phyloP scores from a whole-genome alignment of 2,797 vertebrate species.

The Thalassophryne amazonica region DNA sequence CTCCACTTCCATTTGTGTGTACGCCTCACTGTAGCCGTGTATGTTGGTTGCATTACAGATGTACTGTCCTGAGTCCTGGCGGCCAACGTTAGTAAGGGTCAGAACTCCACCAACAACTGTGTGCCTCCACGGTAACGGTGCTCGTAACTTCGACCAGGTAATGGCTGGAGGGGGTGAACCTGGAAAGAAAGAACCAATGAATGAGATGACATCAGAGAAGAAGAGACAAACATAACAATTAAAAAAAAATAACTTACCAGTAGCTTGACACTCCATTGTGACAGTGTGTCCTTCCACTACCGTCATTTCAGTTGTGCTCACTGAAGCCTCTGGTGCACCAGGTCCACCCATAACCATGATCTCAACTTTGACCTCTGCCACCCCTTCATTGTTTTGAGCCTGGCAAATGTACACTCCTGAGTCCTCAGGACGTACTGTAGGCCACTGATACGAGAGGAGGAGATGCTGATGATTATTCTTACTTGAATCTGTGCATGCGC shows the following conservation, averaged over 20 bases:
- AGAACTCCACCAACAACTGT: conserved; percentile 74
- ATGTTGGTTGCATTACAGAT: conserved; percentile 93
- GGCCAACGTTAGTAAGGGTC: conserved; percentile 83
- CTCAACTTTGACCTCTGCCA: conserved; percentile 79
- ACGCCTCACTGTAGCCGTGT: conserved; percentile 80
- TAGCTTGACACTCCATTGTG: conserved; percentile 82
- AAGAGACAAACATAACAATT: neutral
- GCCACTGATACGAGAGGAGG: conserved; percentile 71
- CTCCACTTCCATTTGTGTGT: conserved; percentile 88
- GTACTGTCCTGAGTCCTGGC: conserved; percentile 95
- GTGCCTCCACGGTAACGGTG: conserved; percentile 94
- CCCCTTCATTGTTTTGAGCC: conserved; percentile 83
- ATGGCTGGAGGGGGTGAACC: conserved; percentile 84
- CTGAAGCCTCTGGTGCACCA: conserved; percentile 71
- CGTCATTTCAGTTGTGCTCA: conserved; percentile 60
- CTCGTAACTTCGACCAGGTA: conserved; percentile 92
- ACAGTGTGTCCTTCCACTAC: conserved; percentile 83
- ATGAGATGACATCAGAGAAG: neutral
- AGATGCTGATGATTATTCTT: neutral
- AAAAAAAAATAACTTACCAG: conserved; percentile 66
- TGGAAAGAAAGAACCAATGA: conserved; percentile 32
- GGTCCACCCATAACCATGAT: conserved; percentile 71
- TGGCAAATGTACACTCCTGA: conserved; percentile 85
- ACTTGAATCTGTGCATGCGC: neutral
- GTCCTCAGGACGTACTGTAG: conserved; percentile 74